These are phyloP conservation scores for Trichogramma evanescens DNA, from an alignment of 2,888 invertebrate species.

Conservation along the genomic window DNA sequence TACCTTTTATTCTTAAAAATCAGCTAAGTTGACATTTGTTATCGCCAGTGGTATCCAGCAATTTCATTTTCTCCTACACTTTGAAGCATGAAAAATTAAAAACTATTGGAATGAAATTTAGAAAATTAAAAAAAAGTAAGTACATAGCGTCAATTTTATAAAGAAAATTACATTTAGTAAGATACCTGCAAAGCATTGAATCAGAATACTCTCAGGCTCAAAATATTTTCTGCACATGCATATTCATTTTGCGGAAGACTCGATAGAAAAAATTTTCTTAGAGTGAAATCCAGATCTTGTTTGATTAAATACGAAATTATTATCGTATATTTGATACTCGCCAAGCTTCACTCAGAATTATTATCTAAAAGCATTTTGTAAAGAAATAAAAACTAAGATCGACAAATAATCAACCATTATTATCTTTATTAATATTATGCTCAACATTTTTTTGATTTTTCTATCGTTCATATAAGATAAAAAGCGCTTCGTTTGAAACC, in stretches of 20 bases:
- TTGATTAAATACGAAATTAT: background rate
- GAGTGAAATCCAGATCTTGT: conserved; percentile 9
- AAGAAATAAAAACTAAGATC: background rate
- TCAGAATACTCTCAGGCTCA: background rate
- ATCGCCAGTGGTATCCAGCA: conserved; percentile 16
- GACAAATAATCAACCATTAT: too few species aligned
- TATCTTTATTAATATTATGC: too few species aligned
- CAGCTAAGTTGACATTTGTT: conserved; percentile 10
- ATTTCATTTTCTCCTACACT: conserved; percentile 4
- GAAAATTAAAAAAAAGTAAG: conserved; percentile 11
- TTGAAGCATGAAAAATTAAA: conserved; percentile 8
- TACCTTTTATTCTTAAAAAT: conserved; percentile 10
- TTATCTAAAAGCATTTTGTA: background rate
- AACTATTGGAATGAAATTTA: conserved; percentile 5
- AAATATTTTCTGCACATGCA: background rate
- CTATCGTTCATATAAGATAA: conserved; percentile 7
- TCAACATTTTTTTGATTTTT: background rate
- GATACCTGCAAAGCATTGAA: conserved; percentile 9
- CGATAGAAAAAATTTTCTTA: conserved; percentile 5
- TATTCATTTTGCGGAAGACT: conserved; percentile 14
- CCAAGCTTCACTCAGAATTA: background rate
- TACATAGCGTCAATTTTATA: conserved; percentile 11
- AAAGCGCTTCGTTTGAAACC: conserved; percentile 10
- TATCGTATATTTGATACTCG: background rate
- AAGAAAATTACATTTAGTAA: conserved; percentile 11